Conservation (phyloP, 2,113 vertebrate genomes). For the Pipra filicauda region DNA sequence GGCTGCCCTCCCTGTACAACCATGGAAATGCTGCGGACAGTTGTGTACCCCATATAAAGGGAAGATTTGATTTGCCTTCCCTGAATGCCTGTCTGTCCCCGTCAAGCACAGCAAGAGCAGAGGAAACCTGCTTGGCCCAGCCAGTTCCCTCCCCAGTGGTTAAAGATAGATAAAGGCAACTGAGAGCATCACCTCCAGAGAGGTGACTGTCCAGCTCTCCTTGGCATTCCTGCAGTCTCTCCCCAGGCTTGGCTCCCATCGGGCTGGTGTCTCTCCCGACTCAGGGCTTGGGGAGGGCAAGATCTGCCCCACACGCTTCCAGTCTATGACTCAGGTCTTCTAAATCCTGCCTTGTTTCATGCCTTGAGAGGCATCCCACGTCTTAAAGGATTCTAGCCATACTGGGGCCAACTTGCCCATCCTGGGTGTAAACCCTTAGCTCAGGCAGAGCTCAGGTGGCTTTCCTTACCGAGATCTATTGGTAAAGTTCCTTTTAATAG, state of each 20-base stretch:
- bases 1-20: neutral
- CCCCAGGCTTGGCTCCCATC: neutral
- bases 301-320: rapidly evolving
- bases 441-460: neutral
- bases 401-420: neutral
- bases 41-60: neutral
- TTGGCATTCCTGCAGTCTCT: neutral
- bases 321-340: neutral
- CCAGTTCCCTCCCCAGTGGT: neutral
- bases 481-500: conserved; percentile 28
- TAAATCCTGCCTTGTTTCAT: neutral
- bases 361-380: neutral
- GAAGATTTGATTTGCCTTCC: neutral
- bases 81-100: neutral
- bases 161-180: neutral
- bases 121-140: neutral
- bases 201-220: neutral
- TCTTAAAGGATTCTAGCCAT: neutral
- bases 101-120: rapidly evolving
- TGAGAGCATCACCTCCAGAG: neutral
- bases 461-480: neutral
- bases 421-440: neutral
- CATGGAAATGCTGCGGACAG: rapidly evolving
- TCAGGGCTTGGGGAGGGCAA: neutral
- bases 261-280: neutral